Percentiles rank a stretch among this genome's conserved stretches.
Evolutionary conservation across 2,113 vertebrate species (phyloP).

Genomic region (Phyllostomus discolor): DNA sequence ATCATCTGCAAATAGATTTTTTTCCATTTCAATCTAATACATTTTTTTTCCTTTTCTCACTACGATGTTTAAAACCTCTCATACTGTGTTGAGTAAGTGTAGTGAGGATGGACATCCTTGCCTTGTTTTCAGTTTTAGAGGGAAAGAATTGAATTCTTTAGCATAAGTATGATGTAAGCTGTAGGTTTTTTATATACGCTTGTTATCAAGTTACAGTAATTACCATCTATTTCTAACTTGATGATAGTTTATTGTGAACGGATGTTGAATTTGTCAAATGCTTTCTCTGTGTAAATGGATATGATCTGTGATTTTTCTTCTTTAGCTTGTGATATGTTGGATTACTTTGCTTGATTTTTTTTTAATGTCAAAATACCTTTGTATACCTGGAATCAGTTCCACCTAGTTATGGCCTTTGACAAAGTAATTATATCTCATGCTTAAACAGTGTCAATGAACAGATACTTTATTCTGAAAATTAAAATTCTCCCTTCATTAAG

Average conservation of each 20-base stretch:
- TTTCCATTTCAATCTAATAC: not conserved
- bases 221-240: not conserved
- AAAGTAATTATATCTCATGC: not conserved
- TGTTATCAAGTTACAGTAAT: not conserved
- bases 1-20: not conserved
- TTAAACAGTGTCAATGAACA: not conserved
- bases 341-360: not conserved
- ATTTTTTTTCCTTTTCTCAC: not conserved
- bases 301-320: not conserved
- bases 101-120: not conserved
- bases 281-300: not conserved
- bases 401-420: not conserved
- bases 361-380: not conserved
- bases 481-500: not conserved
- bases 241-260: not conserved
- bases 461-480: not conserved
- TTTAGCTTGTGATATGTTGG: not conserved
- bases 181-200: not conserved
- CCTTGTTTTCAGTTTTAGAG: not conserved
- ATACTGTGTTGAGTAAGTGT: not conserved
- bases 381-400: not conserved
- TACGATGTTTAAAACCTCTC: not conserved
- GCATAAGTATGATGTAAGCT: not conserved
- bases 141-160: not conserved
- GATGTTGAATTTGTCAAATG: not conserved